Conservation (phyloP, 2,888 invertebrate genomes). For the Ichneumoninae sp. region DNA sequence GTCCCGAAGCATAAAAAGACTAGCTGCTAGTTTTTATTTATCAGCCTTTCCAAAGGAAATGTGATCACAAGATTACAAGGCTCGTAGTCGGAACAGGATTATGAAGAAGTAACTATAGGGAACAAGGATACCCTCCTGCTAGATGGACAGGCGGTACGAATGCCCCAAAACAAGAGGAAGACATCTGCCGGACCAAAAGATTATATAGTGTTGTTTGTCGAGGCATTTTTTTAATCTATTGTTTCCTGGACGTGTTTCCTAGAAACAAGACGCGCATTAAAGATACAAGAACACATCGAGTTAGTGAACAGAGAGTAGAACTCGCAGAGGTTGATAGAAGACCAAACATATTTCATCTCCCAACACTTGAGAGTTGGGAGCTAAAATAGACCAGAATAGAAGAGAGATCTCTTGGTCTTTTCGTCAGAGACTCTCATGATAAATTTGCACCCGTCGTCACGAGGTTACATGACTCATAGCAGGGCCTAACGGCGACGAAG, state of each 20-base stretch:
- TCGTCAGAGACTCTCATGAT: conserved; percentile 8
- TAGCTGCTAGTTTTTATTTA: not conserved
- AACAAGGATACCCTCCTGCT: conserved; percentile 9
- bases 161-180: not conserved
- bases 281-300: not conserved
- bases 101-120: conserved; percentile 37
- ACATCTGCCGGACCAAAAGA: too few relatives aligned
- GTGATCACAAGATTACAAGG: conserved; percentile 34
- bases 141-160: conserved; percentile 30
- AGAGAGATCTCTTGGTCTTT: not conserved
- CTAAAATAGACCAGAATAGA: not conserved
- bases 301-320: not conserved
- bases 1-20: not conserved
- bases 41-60: not conserved
- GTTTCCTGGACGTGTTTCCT: too few relatives aligned
- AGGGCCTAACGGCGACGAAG: conserved; percentile 40
- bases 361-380: not conserved
- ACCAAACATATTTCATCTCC: not conserved
- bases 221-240: too few relatives aligned
- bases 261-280: too few relatives aligned
- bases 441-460: conserved; percentile 46
- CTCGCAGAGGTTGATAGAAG: not conserved
- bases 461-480: conserved; percentile 20
- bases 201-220: too few relatives aligned
- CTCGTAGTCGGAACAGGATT: conserved; percentile 29